Base-by-base conservation (phyloP, 2,888 invertebrate species). In the Aspidapion aeneum region DNA sequence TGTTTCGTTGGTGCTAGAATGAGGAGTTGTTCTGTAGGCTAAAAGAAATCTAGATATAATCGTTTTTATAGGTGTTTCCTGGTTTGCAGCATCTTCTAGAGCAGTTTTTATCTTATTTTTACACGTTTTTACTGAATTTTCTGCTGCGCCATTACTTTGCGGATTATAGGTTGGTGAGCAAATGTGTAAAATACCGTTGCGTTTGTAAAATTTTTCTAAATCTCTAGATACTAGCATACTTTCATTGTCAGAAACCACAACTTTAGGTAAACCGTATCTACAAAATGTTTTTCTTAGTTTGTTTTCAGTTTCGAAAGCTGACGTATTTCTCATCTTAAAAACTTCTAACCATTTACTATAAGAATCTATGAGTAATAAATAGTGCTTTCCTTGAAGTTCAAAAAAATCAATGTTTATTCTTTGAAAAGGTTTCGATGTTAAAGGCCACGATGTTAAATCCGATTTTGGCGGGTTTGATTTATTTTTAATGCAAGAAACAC, bases 221-320 rank as follows among this genome's bases (percentile, higher is more conserved):
- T 21, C 22, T n/a, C 22, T 57, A 5, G 57, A 57, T 1, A 57
- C 59, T 57, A 74, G 69, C 18, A 69, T 70, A 3, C 70, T n/a
- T n/a, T n/a, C n/a, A n/a, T n/a, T n/a, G n/a, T n/a, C n/a, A n/a
- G n/a, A n/a, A n/a, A n/a, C n/a, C n/a, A n/a, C n/a, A n/a, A n/a
- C n/a, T n/a, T n/a, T n/a, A n/a, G n/a, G n/a, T n/a, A n/a, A n/a
- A n/a, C 21, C 57, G 16, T 21, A 57, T 7, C 7, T 57, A 21
- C 21, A 21, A 22, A 57, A 21, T 9, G 22, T 21, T 21, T 22
- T 57, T 57, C 22, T 57, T 17, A 57, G 57, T 22, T 57, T 20
- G 3, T 21, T 22, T 21, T 57, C 57, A 21, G 22, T 22, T 22
- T 57, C 57, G n/a, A 16, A 9, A 17, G 55, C 52, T 16, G 35